Conservation (phyloP, 2,888 invertebrate species). For the Thumatha senex region DNA sequence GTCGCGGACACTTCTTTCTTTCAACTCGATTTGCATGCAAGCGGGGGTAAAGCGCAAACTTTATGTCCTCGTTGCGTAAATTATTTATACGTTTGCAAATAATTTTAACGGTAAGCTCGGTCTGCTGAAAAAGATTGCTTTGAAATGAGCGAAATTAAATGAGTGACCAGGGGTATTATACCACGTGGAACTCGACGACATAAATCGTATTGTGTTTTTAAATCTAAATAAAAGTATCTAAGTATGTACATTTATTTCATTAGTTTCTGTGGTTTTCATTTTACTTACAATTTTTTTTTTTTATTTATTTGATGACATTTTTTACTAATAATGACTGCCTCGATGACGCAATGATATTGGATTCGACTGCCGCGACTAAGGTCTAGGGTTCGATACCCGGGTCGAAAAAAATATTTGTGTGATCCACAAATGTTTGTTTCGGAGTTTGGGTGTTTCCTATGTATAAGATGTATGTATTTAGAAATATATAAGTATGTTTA, state of each 20-base stretch:
- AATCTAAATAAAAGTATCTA: constrained; percentile 36
- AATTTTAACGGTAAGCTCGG: constrained; percentile 76
- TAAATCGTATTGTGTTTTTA: constrained; percentile 55
- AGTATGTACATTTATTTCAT: constrained; percentile 11
- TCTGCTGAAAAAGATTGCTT: constrained; percentile 73
- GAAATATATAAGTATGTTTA: no score
- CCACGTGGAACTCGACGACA: constrained; percentile 47
- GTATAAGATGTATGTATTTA: no score
- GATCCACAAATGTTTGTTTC: no score
- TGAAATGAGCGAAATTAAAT: constrained; percentile 72
- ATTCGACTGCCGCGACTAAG: no score
- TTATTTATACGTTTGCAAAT: constrained; percentile 82
- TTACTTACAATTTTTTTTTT: no score
- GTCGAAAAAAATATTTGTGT: no score
- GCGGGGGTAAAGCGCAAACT: constrained; percentile 78
- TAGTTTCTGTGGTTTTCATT: constrained; percentile 35
- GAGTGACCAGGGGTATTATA: constrained; percentile 64
- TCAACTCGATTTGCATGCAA: constrained; percentile 82
- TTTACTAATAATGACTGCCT: no score
- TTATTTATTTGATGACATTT: no score
- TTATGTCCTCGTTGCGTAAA: constrained; percentile 82
- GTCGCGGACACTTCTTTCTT: constrained; percentile 75
- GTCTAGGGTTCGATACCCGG: no score
- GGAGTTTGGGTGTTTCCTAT: no score
- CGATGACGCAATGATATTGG: no score